These are phyloP conservation scores for Aphelenchoides avenae DNA, from an alignment of 1,140 invertebrate species.

Conservation along the genomic window DNA sequence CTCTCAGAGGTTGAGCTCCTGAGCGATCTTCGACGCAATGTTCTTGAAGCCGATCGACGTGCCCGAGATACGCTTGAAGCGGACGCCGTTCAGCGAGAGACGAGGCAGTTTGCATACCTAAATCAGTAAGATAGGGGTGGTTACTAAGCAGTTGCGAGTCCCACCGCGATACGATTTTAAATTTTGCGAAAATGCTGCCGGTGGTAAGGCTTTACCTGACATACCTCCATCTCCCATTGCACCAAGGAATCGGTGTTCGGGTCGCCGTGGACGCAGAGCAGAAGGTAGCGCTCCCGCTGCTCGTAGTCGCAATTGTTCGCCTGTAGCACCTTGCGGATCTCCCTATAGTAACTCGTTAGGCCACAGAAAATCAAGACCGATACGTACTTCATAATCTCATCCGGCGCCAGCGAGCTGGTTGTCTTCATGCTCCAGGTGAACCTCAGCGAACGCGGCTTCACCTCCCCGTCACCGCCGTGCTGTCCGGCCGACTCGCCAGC, in stretches of 20 bases:
- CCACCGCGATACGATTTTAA: background rate
- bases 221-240: slow-evolving; percentile 99
- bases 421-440: slow-evolving; percentile 99
- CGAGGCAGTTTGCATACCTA: slow-evolving; percentile 88
- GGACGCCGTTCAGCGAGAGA: slow-evolving; percentile 93
- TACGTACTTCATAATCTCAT: slow-evolving; percentile 85
- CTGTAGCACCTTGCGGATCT: slow-evolving; percentile 96
- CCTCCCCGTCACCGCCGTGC: slow-evolving; percentile 73
- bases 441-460: slow-evolving; percentile 81
- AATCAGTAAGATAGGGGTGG: slow-evolving; percentile 7
- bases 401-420: slow-evolving; percentile 92
- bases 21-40: slow-evolving; percentile 99
- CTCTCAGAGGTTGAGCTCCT: slow-evolving; percentile 91
- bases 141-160: background rate
- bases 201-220: slow-evolving; percentile 3
- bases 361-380: slow-evolving; percentile 16
- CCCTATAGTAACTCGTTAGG: slow-evolving; percentile 62
- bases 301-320: slow-evolving; percentile 99
- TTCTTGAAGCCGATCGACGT: slow-evolving; percentile 99
- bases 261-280: slow-evolving; percentile 96
- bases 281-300: slow-evolving; percentile 85
- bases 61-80: slow-evolving; percentile 98
- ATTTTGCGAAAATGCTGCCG: background rate
- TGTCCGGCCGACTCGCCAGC: slow-evolving; percentile 1
- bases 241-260: slow-evolving; percentile 96